phyloP scores from a whole-genome alignment of 2,113 vertebrate species.

The Colistium nudipinnis region DNA sequence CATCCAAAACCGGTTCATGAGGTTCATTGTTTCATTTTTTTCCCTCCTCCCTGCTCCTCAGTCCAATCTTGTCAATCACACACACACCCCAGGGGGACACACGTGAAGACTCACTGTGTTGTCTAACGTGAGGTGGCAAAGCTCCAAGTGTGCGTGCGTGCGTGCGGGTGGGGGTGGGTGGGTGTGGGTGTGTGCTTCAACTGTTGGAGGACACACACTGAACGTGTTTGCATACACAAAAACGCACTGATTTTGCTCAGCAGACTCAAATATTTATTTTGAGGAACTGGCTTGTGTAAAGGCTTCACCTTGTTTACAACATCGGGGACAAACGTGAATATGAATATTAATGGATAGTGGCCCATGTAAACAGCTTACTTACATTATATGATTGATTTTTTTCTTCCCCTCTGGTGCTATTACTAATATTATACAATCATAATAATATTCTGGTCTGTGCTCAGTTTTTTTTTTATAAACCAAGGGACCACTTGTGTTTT shows the following conservation, averaged over 20 bases:
- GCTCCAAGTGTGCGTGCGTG: slow-evolving; percentile 36
- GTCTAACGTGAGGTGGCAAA: slow-evolving; percentile 38
- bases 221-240: slow-evolving; percentile 47
- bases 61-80: slow-evolving; percentile 27
- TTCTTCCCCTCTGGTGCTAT: slow-evolving; percentile 8
- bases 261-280: slow-evolving; percentile 56
- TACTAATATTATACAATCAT: neutral
- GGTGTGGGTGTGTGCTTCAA: neutral
- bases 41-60: slow-evolving; percentile 17
- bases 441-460: neutral
- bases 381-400: slow-evolving; percentile 17
- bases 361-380: slow-evolving; percentile 40
- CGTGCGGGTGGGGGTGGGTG: neutral
- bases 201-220: slow-evolving; percentile 33
- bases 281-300: slow-evolving; percentile 26
- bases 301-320: slow-evolving; percentile 39
- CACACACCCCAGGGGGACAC: neutral
- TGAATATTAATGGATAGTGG: slow-evolving; percentile 28
- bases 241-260: slow-evolving; percentile 23
- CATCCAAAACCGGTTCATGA: slow-evolving; percentile 23
- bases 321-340: slow-evolving; percentile 23
- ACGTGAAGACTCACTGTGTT: slow-evolving; percentile 31
- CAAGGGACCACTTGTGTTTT: slow-evolving; percentile 7
- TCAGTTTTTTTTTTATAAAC: slow-evolving; percentile 32
- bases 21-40: neutral